These are phyloP conservation scores for Pseudomugil tenellus DNA, from an alignment of 2,797 vertebrate genomes.

Conservation along the genomic window DNA sequence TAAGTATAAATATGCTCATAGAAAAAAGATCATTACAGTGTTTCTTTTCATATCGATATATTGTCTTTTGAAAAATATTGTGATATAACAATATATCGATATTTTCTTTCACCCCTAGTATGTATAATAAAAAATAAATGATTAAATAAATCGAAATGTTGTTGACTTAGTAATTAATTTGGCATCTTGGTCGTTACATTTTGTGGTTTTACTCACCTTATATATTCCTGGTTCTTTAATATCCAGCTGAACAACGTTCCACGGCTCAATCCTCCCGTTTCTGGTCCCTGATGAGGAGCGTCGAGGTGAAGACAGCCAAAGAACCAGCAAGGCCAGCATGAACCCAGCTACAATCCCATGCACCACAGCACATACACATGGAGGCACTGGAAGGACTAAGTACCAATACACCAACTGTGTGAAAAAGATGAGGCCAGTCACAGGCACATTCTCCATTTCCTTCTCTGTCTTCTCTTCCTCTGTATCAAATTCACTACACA, in stretches of 20 bases:
- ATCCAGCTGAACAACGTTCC: constrained; percentile 85
- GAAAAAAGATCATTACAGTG: too few species aligned
- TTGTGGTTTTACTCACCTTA: constrained; percentile 85
- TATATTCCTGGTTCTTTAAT: constrained; percentile 93
- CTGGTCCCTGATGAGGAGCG: constrained; percentile 67
- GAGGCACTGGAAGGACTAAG: constrained; percentile 91
- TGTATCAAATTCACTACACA: constrained; percentile 84
- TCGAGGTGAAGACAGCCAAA: constrained; percentile 90
- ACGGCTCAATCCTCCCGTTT: constrained; percentile 66
- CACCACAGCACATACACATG: constrained; percentile 87
- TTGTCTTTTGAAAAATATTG: too few species aligned
- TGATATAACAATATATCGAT: too few species aligned
- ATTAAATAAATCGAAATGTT: not conserved
- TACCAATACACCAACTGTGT: constrained; percentile 89
- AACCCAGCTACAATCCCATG: constrained; percentile 92
- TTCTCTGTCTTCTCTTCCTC: constrained; percentile 78
- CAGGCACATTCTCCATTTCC: constrained; percentile 79
- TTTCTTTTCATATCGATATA: too few species aligned
- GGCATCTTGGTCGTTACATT: too few species aligned
- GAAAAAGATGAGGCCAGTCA: constrained; percentile 86
- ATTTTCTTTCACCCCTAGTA: too few species aligned
- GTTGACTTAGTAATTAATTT: not conserved
- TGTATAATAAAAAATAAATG: too few species aligned
- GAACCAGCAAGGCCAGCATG: constrained; percentile 88
- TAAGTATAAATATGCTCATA: too few species aligned